Evolutionary conservation across 2,113 vertebrate genomes (phyloP).

Genomic region (Corythoichthys haematopterus): DNA sequence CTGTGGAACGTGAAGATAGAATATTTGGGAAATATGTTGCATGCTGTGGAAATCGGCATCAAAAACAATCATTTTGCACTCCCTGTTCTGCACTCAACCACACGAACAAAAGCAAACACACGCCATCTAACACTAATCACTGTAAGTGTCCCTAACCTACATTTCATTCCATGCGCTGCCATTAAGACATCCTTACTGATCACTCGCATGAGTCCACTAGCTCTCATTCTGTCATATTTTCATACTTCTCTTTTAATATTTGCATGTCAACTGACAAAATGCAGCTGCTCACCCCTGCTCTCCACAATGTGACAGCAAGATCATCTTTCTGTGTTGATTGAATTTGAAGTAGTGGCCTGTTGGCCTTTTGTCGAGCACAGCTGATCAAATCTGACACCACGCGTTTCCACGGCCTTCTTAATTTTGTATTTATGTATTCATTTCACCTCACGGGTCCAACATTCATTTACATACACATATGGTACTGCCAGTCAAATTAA

Average conservation of each 20-base stretch:
- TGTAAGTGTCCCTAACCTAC: constrained; percentile 36
- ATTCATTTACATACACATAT: constrained; percentile 26
- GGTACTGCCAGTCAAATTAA: constrained; percentile 42
- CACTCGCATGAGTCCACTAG: neutral
- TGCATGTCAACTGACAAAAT: constrained; percentile 19
- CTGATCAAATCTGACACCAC: constrained; percentile 50
- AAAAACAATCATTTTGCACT: constrained; percentile 1
- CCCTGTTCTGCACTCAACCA: constrained; percentile 6
- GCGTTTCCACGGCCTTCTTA: constrained; percentile 4
- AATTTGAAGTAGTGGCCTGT: constrained; percentile 13
- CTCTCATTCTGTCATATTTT: constrained; percentile 8
- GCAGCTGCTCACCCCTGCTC: constrained; percentile 22
- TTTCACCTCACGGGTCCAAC: constrained; percentile 4
- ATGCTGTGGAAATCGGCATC: neutral
- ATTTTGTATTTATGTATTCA: constrained; percentile 19
- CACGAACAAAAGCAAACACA: neutral
- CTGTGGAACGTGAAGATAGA: constrained; percentile 17
- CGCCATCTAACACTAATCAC: constrained; percentile 26
- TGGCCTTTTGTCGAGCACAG: constrained; percentile 41
- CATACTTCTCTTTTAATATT: neutral
- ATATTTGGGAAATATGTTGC: constrained; percentile 4
- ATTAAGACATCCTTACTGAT: constrained; percentile 3
- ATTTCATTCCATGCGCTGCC: constrained; percentile 22
- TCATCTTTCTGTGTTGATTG: constrained; percentile 9
- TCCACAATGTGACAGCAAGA: constrained; percentile 18